Evolutionary conservation across 1,140 invertebrate genomes (phyloP).

Genomic region (Drosophila parabipectinata): DNA sequence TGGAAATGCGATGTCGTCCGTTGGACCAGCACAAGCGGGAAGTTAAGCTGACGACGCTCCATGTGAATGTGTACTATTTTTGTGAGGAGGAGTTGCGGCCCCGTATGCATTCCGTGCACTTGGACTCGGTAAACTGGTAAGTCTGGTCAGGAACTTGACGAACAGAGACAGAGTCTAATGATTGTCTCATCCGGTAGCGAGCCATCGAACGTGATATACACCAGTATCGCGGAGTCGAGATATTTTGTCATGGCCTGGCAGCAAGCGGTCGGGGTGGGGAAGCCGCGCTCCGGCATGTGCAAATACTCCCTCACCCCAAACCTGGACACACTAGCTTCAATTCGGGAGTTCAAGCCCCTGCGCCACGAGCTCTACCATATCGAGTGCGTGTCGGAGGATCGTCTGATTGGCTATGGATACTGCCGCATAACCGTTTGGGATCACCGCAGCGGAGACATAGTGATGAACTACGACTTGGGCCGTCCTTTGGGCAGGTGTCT

Average conservation of each 20-base stretch:
- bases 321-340: conserved; percentile 76
- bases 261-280: conserved; percentile 68
- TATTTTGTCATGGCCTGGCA: conserved; percentile 81
- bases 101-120: conserved; percentile 72
- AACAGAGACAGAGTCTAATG: not conserved
- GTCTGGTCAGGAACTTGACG: not conserved
- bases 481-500: conserved; percentile 62
- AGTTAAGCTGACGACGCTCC: conserved; percentile 63
- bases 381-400: conserved; percentile 74
- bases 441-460: conserved; percentile 77
- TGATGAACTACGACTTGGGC: conserved; percentile 78
- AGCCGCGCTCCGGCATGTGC: conserved; percentile 70
- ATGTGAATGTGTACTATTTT: conserved; percentile 79
- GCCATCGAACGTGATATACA: conserved; percentile 61
- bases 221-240: conserved; percentile 68
- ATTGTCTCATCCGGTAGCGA: conserved; percentile 41
- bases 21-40: conserved; percentile 68
- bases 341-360: conserved; percentile 77
- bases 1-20: conserved; percentile 69
- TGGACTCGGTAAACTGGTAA: conserved; percentile 76
- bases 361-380: conserved; percentile 67
- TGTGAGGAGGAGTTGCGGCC: conserved; percentile 73
- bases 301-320: conserved; percentile 80
- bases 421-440: conserved; percentile 77
- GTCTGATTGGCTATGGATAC: conserved; percentile 71